Evolutionary conservation across 2,888 invertebrate species (phyloP).

Genomic region (Augochlorella aurata): DNA sequence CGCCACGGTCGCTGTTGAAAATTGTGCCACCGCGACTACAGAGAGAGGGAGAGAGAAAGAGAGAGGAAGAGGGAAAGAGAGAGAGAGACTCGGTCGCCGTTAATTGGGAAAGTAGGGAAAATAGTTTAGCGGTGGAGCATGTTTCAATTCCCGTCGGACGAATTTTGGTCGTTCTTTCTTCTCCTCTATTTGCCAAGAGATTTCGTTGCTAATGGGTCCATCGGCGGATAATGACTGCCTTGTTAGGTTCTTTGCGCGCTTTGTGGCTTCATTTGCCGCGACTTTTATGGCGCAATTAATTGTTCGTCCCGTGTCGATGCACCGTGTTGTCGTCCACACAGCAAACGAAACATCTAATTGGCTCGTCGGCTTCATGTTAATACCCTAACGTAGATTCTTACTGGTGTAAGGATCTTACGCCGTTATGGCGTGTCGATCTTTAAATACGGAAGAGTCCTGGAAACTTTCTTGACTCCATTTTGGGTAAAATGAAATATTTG

Average conservation of each 20-base stretch:
- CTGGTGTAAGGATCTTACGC: no score
- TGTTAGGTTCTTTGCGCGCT: slow-evolving; percentile 7
- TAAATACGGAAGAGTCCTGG: no score
- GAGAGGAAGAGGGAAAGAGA: neutral
- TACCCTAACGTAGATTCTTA: no score
- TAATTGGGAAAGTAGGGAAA: slow-evolving; percentile 47
- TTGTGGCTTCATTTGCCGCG: slow-evolving; percentile 1
- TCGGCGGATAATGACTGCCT: slow-evolving; percentile 11
- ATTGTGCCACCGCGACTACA: slow-evolving; percentile 39
- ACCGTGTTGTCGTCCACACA: neutral
- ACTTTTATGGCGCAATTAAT: slow-evolving; percentile 6
- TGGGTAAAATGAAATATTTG: no score
- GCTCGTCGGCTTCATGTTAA: neutral
- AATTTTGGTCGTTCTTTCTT: slow-evolving; percentile 7
- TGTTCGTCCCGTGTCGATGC: slow-evolving; percentile 1
- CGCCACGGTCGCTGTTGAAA: slow-evolving; percentile 32
- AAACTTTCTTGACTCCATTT: no score
- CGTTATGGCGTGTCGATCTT: no score
- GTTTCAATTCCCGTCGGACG: slow-evolving; percentile 27
- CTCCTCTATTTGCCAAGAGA: slow-evolving; percentile 12
- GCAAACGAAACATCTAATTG: neutral
- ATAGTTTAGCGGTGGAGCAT: slow-evolving; percentile 23
- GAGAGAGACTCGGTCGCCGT: slow-evolving; percentile 8
- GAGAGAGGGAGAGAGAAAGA: neutral
- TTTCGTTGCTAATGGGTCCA: slow-evolving; percentile 5